Conservation (phyloP, 2,888 invertebrate species). For the Trichacis sp. region DNA sequence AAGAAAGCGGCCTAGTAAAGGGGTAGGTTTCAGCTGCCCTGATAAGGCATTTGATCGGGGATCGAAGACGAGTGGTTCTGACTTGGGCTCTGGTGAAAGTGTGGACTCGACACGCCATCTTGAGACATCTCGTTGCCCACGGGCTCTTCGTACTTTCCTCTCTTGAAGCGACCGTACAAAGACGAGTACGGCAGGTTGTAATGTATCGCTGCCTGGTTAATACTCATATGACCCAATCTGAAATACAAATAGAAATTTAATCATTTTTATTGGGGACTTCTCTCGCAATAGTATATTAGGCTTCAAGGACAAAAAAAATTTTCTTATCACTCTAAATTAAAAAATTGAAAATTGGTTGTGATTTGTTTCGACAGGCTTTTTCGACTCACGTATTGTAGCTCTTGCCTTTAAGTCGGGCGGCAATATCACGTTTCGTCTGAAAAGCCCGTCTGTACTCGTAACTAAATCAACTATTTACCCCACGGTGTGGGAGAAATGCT, state of each 20-base stretch:
- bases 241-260: neutral
- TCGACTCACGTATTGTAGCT: too few relatives aligned
- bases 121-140: constrained; percentile 65
- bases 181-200: constrained; percentile 92
- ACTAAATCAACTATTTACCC: too few relatives aligned
- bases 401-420: too few relatives aligned
- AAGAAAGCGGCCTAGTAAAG: constrained; percentile 59
- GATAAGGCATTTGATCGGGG: constrained; percentile 68
- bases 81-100: constrained; percentile 65
- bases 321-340: too few relatives aligned
- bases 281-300: too few relatives aligned
- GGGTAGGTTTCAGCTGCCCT: constrained; percentile 69
- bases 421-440: too few relatives aligned
- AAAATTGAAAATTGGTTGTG: too few relatives aligned
- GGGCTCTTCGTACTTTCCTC: constrained; percentile 81
- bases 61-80: constrained; percentile 66
- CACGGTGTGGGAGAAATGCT: too few relatives aligned
- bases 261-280: too few relatives aligned
- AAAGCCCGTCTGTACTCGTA: too few relatives aligned
- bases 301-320: too few relatives aligned
- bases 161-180: constrained; percentile 88
- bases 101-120: constrained; percentile 63
- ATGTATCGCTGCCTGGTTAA: constrained; percentile 93
- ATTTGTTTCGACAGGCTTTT: too few relatives aligned
- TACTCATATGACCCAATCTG: constrained; percentile 91